Base-by-base conservation (phyloP, 2,888 invertebrate genomes). In the Phoenoteleia sp. region DNA sequence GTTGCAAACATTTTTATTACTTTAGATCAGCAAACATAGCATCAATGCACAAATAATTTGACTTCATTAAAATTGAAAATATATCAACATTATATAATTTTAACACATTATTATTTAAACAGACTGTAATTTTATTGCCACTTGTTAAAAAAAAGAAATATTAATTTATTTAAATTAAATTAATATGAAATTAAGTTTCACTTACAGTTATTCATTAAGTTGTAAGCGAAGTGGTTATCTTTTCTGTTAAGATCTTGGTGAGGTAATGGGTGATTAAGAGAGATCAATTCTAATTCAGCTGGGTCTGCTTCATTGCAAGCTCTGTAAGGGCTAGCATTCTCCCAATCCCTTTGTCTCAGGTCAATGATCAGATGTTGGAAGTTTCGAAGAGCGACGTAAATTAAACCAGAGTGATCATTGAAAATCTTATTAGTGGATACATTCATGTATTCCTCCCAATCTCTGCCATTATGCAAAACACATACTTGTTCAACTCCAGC, bases 401-500 rank as follows among this genome's bases (percentile, higher is more conserved):
- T 92, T 58, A 92, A 86, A 27, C 94, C 94, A 75, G 84, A 89
- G 80, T 91, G 91, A 23, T 89, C 89, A 19, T 82, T 85, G 2
- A 92, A 84, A 69, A 91, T 72, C 58, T 88, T 90, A 13, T 90
- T 90, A 19, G 88, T 82, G 42, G 89, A 87, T 72, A 89, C 88
- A 15, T 92, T 91, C 54, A 85, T 89, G 23, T 88, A 90, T 27
- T 92, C 90, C 81, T 93, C 93, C 91, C 92, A 91, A 27, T 91
- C 90, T 2, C 90, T 86, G n/a, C 93, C 93, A 15, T 93, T 92
- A 4, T 89, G 89, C 52, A 93, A 87, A 2, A 93, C 82, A 52
- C 92, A 93, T 15, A 91, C 89, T 87, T 92, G 92, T 84, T 93
- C 93, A 5, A 93, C 90, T 17, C 93, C 93, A 33, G 91, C 92